A percentile compares a stretch with the other conserved stretches of the same genome.
phyloP scores from a whole-genome alignment of 1,140 invertebrate genomes.

The Brachionus koreanus region DNA sequence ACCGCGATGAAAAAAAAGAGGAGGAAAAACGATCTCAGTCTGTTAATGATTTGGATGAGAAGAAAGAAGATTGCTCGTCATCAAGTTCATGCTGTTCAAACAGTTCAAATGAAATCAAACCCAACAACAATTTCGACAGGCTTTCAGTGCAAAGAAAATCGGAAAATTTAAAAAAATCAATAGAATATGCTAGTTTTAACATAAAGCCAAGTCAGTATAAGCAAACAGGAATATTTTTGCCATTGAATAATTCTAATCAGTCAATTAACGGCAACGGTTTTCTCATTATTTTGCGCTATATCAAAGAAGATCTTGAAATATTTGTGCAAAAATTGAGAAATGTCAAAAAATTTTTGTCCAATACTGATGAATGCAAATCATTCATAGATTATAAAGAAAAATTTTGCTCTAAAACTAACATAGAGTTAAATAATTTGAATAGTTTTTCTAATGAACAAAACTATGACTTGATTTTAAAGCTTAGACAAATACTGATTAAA shows the following conservation, averaged over 20 bases:
- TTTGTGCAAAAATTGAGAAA: slow-evolving; percentile 34
- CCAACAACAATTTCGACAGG: neutral
- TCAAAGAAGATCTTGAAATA: slow-evolving; percentile 25
- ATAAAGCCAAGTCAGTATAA: slow-evolving; percentile 38
- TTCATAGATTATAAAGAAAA: neutral
- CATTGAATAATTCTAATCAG: neutral
- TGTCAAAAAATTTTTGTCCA: neutral
- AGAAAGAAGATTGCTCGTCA: neutral
- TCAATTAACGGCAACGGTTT: neutral
- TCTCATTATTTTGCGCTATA: neutral
- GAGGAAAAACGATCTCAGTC: neutral
- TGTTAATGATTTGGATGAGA: neutral
- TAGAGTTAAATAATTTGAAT: slow-evolving; percentile 11
- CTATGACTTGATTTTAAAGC: neutral
- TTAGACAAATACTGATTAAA: neutral
- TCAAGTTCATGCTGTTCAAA: neutral
- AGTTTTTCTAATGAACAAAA: neutral
- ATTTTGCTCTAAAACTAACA: neutral
- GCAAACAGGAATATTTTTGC: slow-evolving; percentile 30
- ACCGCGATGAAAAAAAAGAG: neutral
- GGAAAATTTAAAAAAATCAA: neutral
- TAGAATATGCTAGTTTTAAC: slow-evolving; percentile 26
- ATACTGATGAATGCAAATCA: neutral
- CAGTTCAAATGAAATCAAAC: neutral
- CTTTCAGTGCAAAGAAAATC: neutral